phyloP scores from a whole-genome alignment of 2,888 invertebrate species.

The Plebejus argus region DNA sequence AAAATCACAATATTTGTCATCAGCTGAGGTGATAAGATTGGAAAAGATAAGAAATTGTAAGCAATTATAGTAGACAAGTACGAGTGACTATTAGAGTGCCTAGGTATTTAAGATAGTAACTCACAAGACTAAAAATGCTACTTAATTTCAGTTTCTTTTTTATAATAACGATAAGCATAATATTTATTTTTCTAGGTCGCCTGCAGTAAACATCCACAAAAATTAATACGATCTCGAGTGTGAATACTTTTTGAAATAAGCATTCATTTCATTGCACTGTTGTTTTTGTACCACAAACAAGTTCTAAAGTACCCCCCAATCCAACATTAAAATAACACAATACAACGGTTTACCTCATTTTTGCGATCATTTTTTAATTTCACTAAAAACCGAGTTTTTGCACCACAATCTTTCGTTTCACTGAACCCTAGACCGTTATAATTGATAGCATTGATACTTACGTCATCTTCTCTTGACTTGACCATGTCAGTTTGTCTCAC shows the following conservation, averaged over 20 bases:
- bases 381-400: neutral
- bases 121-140: no score
- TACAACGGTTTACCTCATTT: neutral
- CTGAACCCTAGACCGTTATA: conserved; percentile 29
- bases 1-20: neutral
- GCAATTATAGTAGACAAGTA: neutral
- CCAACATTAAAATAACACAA: no score
- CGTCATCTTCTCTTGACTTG: conserved; percentile 23
- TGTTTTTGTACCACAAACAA: no score
- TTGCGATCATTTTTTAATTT: neutral
- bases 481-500: conserved; percentile 15
- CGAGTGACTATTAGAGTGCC: neutral
- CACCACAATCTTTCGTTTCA: neutral
- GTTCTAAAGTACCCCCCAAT: no score
- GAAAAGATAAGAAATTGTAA: neutral
- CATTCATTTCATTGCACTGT: no score
- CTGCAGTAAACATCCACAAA: no score
- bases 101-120: no score
- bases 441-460: conserved; percentile 29
- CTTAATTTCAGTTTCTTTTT: no score
- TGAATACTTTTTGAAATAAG: no score
- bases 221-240: no score
- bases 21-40: neutral
- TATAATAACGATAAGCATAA: no score
- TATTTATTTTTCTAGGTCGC: no score